Percentiles rank a stretch among this genome's conserved stretches.
phyloP scores from a whole-genome alignment of 2,888 invertebrate species.

The Prosopocoilus inquinatus region DNA sequence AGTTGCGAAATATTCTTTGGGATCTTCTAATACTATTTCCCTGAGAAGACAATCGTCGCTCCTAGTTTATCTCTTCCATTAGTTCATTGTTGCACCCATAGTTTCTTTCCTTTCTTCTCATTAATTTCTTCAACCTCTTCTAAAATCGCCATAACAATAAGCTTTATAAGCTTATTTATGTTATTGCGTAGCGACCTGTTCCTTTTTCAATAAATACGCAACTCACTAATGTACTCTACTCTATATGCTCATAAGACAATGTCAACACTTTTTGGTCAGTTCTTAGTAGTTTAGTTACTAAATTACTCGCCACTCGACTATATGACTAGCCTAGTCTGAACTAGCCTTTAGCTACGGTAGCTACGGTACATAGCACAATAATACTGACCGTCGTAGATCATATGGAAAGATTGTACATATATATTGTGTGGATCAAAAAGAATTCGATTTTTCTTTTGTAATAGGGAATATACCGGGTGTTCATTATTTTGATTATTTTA shows the following conservation, averaged over 20 bases:
- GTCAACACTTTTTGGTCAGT: conserved; percentile 6
- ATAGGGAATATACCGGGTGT: too few relatives aligned
- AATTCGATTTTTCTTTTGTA: too few relatives aligned
- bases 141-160: conserved; percentile 1
- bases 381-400: too few relatives aligned
- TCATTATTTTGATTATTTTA: too few relatives aligned
- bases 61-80: conserved; percentile 25
- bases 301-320: too few relatives aligned
- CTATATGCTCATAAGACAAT: background rate
- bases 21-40: conserved; percentile 28
- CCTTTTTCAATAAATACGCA: background rate
- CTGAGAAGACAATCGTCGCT: conserved; percentile 27
- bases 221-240: conserved; percentile 2
- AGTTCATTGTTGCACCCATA: conserved; percentile 12
- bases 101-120: conserved; percentile 6
- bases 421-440: too few relatives aligned
- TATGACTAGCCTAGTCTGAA: too few relatives aligned
- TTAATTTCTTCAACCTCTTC: conserved; percentile 8
- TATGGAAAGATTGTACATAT: too few relatives aligned
- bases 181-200: conserved; percentile 2
- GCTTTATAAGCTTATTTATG: conserved; percentile 3
- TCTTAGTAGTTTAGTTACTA: background rate
- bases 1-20: conserved; percentile 20
- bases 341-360: too few relatives aligned
- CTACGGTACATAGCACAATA: too few relatives aligned